These are phyloP conservation scores for Coracias cyanogaster DNA, from an alignment of 2,797 vertebrate genomes.

Conservation along the genomic window DNA sequence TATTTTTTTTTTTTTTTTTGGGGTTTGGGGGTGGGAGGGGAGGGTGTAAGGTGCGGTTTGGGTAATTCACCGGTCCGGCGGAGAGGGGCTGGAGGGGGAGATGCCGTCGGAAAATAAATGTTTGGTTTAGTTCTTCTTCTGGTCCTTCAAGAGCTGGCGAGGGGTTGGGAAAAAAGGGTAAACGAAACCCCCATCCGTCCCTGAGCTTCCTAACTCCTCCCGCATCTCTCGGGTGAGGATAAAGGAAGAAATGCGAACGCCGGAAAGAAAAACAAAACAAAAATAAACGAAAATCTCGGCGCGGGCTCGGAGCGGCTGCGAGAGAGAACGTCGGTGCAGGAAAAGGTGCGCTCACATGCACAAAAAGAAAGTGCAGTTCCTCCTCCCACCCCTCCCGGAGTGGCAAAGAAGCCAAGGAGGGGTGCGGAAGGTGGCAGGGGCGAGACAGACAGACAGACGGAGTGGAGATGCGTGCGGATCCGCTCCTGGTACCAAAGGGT, in stretches of 20 bases:
- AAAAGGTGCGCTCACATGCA: constrained; percentile 47
- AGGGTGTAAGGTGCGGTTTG: neutral
- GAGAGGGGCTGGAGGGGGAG: neutral
- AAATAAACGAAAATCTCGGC: constrained; percentile 57
- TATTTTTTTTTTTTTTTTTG: too few relatives aligned
- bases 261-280: neutral
- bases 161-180: neutral
- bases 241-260: neutral
- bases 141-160: constrained; percentile 56
- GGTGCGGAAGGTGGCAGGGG: constrained; percentile 41
- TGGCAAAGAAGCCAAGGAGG: constrained; percentile 56
- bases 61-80: constrained; percentile 7
- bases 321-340: constrained; percentile 32
- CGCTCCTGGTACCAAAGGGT: constrained; percentile 81
- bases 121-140: constrained; percentile 38
- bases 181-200: constrained; percentile 33
- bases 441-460: constrained; percentile 9
- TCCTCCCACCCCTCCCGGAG: constrained; percentile 54
- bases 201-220: constrained; percentile 66
- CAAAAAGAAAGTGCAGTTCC: constrained; percentile 65
- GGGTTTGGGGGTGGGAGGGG: neutral
- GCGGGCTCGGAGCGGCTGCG: constrained; percentile 56
- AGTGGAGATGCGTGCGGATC: constrained; percentile 41
- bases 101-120: constrained; percentile 19
- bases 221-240: constrained; percentile 73